Conservation (phyloP, 2,888 invertebrate genomes). For the Drosophila stalkeri region DNA sequence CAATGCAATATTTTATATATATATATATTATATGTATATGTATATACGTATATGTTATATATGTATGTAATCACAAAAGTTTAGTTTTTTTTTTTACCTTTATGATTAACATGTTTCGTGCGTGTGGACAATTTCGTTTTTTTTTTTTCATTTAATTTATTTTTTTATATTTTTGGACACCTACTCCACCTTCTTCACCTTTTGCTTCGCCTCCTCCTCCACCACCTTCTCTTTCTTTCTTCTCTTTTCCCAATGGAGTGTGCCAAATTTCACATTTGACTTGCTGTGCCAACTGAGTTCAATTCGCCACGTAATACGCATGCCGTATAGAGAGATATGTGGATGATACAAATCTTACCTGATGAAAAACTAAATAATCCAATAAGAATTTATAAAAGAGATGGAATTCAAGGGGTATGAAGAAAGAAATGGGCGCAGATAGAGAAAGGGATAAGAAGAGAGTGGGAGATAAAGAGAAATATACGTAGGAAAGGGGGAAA, state of each 20-base stretch:
- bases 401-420: background rate
- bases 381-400: background rate
- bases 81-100: slow-evolving; percentile 8
- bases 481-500: background rate
- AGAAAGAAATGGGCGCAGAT: background rate
- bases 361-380: background rate
- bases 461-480: too few species aligned
- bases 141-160: background rate
- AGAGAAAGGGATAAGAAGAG: background rate
- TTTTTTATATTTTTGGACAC: background rate
- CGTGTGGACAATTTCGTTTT: slow-evolving; percentile 47
- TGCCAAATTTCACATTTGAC: background rate
- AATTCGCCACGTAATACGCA: slow-evolving; percentile 2
- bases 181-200: background rate
- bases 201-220: background rate
- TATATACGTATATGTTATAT: background rate
- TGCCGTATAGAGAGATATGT: background rate
- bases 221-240: too few species aligned
- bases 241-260: background rate
- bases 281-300: background rate
- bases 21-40: slow-evolving; percentile 17
- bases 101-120: slow-evolving; percentile 63
- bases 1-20: slow-evolving; percentile 27
- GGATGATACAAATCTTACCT: background rate
- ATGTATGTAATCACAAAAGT: background rate